phyloP scores from a whole-genome alignment of 2,797 vertebrate species.

The Sebastolobus alascanus region DNA sequence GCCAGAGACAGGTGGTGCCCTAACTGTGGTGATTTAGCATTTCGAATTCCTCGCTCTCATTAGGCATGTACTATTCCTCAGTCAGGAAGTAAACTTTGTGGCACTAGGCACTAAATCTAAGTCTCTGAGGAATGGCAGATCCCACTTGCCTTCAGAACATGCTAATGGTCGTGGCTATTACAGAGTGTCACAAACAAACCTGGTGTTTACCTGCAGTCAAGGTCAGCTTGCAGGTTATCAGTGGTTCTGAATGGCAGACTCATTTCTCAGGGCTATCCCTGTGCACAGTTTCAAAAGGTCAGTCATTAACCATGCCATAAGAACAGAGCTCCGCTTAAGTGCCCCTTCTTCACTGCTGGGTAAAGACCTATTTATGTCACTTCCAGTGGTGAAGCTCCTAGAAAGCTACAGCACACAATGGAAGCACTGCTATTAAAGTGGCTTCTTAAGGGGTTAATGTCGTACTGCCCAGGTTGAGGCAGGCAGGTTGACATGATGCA shows the following conservation, averaged over 20 bases:
- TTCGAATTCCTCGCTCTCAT: slow-evolving; percentile 75
- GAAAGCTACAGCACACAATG: slow-evolving; percentile 49
- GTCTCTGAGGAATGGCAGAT: slow-evolving; percentile 48
- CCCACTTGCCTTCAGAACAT: slow-evolving; percentile 55
- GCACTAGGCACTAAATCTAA: slow-evolving; percentile 60
- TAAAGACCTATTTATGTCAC: slow-evolving; percentile 75
- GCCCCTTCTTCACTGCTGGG: slow-evolving; percentile 59
- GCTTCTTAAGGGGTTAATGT: slow-evolving; percentile 76
- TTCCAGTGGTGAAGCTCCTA: slow-evolving; percentile 53
- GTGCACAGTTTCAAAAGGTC: slow-evolving; percentile 80
- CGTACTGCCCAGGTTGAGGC: slow-evolving; percentile 59
- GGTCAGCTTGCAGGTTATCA: slow-evolving; percentile 82
- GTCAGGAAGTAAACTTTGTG: slow-evolving; percentile 67
- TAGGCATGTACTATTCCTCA: slow-evolving; percentile 63
- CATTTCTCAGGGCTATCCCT: slow-evolving; percentile 77
- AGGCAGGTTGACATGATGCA: slow-evolving; percentile 55
- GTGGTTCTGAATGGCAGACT: slow-evolving; percentile 67
- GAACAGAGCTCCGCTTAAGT: slow-evolving; percentile 60
- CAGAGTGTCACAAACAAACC: slow-evolving; percentile 81
- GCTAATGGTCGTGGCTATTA: slow-evolving; percentile 55
- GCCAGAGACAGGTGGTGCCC: slow-evolving; percentile 78
- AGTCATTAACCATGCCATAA: slow-evolving; percentile 79
- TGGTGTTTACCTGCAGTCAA: slow-evolving; percentile 84
- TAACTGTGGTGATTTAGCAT: slow-evolving; percentile 78
- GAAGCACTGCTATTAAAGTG: slow-evolving; percentile 59